A percentile compares a stretch with the other conserved stretches of the same genome.
Conservation (phyloP, 1,140 invertebrate species). For the Drosophila kurseongensis region DNA sequence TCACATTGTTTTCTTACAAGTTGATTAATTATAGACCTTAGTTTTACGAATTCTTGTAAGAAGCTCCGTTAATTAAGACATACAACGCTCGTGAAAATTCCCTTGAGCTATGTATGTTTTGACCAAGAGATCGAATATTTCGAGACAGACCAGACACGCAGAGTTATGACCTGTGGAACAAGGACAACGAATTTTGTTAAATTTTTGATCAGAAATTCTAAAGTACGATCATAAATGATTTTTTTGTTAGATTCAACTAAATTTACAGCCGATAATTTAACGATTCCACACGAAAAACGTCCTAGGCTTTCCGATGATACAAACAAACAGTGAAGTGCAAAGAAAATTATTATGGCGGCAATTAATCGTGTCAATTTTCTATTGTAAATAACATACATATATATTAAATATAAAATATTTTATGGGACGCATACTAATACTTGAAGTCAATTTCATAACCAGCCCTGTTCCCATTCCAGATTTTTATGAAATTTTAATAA, state of each 20-base stretch:
- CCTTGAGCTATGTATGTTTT: slow-evolving; percentile 6
- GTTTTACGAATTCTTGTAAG: slow-evolving; percentile 10
- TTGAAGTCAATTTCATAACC: slow-evolving; percentile 59
- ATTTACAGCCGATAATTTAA: slow-evolving; percentile 36
- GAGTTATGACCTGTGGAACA: slow-evolving; percentile 23
- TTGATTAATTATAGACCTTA: slow-evolving; percentile 14
- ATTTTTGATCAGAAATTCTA: slow-evolving; percentile 7
- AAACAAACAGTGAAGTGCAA: slow-evolving; percentile 13
- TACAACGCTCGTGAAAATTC: not conserved
- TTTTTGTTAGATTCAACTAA: slow-evolving; percentile 50
- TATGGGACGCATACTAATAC: slow-evolving; percentile 49
- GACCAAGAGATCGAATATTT: slow-evolving; percentile 4
- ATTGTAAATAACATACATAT: slow-evolving; percentile 65
- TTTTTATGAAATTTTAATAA: slow-evolving; percentile 2
- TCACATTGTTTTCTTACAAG: slow-evolving; percentile 4
- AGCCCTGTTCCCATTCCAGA: not conserved
- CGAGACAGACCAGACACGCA: slow-evolving; percentile 9
- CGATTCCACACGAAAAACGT: slow-evolving; percentile 29
- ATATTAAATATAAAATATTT: slow-evolving; percentile 13
- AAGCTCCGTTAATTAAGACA: slow-evolving; percentile 10
- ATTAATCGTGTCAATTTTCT: slow-evolving; percentile 78
- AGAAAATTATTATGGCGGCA: slow-evolving; percentile 54
- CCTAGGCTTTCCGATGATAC: slow-evolving; percentile 38
- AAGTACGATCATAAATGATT: slow-evolving; percentile 8
- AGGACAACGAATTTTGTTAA: slow-evolving; percentile 67